These are phyloP conservation scores for Ctenoplectra terminalis DNA, from an alignment of 1,140 invertebrate species.

Conservation along the genomic window DNA sequence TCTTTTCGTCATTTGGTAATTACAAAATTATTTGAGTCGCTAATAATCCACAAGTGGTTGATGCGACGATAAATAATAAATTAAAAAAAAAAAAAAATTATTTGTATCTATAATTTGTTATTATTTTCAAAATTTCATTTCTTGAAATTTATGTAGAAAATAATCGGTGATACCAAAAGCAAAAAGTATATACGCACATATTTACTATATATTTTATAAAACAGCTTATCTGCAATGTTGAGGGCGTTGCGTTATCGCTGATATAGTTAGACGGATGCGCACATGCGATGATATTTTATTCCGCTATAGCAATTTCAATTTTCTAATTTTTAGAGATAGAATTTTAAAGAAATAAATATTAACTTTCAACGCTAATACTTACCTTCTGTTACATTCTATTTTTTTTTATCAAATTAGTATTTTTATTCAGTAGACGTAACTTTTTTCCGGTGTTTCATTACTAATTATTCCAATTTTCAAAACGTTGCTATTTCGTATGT, in stretches of 20 bases:
- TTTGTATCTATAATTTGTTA: too few species aligned
- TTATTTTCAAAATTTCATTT: neutral
- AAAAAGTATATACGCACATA: neutral
- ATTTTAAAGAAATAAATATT: neutral
- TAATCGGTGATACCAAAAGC: neutral
- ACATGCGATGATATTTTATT: neutral
- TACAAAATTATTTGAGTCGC: too few species aligned
- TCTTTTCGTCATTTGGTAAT: too few species aligned
- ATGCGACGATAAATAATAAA: too few species aligned
- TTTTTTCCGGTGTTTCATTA: too few species aligned
- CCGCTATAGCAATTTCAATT: neutral
- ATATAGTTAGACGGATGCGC: neutral
- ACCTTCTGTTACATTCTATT: neutral
- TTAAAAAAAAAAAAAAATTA: too few species aligned
- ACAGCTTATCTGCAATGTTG: neutral
- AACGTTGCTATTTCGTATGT: too few species aligned
- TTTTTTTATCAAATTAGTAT: too few species aligned
- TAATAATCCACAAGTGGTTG: too few species aligned
- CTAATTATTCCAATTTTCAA: too few species aligned
- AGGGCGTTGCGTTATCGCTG: slow-evolving; percentile 13
- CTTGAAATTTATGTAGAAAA: too few species aligned
- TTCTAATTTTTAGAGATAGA: neutral
- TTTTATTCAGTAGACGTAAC: too few species aligned
- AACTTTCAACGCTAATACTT: neutral
- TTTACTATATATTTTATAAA: neutral